Evolutionary conservation across 1,140 invertebrate species (phyloP), one percentile per base, ranked within the genome.

Genomic region (Hirudo medicinalis): DNA sequence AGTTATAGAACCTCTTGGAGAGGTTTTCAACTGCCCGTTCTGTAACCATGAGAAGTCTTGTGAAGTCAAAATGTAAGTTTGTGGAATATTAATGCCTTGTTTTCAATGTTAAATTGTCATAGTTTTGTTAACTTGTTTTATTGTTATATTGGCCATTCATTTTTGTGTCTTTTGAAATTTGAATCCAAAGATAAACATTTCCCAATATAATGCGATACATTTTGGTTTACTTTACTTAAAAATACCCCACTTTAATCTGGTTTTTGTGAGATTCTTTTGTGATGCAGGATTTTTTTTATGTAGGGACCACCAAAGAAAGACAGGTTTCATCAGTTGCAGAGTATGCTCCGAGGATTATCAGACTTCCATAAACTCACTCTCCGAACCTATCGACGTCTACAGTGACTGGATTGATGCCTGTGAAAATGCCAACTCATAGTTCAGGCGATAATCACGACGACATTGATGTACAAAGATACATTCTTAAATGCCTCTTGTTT

Each of bases 341-440:
- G 92, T 98, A 2, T 99, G 96, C 79, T 80, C 91, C 75, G 96
- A 99, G 84, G 92, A 95, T 81, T 99, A 92, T 84, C 94, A 97
- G 82, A 95, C 94, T 6, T 89, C 88, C 32, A 97, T 97, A 75
- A 97, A 96, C 84, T 90, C 86, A 80, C 85, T 99, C 71, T 97
- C 94, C 17, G 95, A 99, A 83, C 89, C 95, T 63, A 88, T 99
- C 72, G 96, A 99, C 87, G 95, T 99, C 27, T 99, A 99, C 80
- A 97, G 96, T 84, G 95, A 98, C 81, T 99, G 96, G 96, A 96
- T 99, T 71, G 96, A 99, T 86, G 95, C 94, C 0, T 99, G 95
- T 85, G 96, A 97, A 85, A 86, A 81, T 76, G 92, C 90, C 54
- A 96, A 96, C 75, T 73, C 78, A 74, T 82, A 79, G 76, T 88